Percentiles rank a stretch among this genome's conserved stretches.
Conservation (phyloP, 2,113 vertebrate species). For the Brachyhypopomus occidentalis region DNA sequence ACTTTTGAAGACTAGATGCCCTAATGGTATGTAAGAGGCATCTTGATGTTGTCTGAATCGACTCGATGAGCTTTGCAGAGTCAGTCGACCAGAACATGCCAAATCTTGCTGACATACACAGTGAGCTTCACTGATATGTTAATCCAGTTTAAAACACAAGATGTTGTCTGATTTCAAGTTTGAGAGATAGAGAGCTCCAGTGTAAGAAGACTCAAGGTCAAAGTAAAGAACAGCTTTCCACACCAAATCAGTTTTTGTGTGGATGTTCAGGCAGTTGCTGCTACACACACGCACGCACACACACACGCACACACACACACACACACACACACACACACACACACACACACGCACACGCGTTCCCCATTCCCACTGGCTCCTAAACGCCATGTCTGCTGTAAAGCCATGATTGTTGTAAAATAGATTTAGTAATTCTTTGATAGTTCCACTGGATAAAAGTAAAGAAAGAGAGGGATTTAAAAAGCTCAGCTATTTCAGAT, state of each 20-base stretch:
- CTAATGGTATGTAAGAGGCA: constrained; percentile 30
- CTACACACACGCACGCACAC: too few species aligned
- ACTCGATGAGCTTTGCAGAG: constrained; percentile 2
- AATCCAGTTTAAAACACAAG: not conserved
- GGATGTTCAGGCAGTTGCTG: not conserved
- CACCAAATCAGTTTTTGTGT: not conserved
- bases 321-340: too few species aligned
- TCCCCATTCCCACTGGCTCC: not conserved
- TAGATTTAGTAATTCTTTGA: not conserved
- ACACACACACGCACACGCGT: too few species aligned
- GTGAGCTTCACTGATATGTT: not conserved
- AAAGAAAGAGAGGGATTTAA: not conserved
- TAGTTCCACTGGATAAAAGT: not conserved
- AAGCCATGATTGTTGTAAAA: not conserved
- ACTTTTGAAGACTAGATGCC: constrained; percentile 27
- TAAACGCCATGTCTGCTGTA: not conserved
- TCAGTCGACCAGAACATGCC: constrained; percentile 5
- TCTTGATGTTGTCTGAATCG: constrained; percentile 32
- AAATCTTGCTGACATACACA: not conserved
- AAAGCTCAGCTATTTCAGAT: constrained; percentile 9
- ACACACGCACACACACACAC: too few species aligned
- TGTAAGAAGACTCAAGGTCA: not conserved
- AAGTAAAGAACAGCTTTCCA: not conserved
- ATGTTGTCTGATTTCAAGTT: not conserved
- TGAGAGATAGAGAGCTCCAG: not conserved